A percentile compares a stretch with the other conserved stretches of the same genome.
Conservation (phyloP, 2,113 vertebrate species). For the Mesitornis unicolor region DNA sequence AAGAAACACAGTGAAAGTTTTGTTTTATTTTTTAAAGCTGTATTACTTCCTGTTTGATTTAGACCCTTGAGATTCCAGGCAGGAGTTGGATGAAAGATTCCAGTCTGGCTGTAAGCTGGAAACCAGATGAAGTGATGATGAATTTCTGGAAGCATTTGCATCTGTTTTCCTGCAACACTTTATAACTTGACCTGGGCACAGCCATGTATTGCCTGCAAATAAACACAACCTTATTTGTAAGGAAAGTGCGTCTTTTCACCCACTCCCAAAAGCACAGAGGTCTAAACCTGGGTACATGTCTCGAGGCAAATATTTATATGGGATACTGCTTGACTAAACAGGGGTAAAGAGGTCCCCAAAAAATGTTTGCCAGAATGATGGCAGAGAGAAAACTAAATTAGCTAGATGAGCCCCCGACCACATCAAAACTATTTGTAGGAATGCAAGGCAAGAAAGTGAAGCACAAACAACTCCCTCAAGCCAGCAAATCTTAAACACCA, state of each 20-base stretch:
- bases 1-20: neutral
- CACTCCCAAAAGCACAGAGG: neutral
- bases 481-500: neutral
- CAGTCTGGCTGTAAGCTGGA: neutral
- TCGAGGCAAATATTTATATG: neutral
- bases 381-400: neutral
- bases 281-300: neutral
- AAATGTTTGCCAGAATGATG: neutral
- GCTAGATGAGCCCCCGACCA: neutral
- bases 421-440: neutral
- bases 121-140: neutral
- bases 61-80: neutral
- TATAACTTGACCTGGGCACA: neutral
- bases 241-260: neutral
- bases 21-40: neutral
- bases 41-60: neutral
- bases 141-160: neutral
- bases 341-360: neutral
- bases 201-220: neutral
- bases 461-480: accelerated
- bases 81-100: neutral
- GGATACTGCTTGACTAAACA: neutral
- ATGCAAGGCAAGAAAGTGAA: neutral
- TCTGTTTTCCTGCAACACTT: neutral
- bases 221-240: neutral